Conservation (phyloP, 2,888 invertebrate species). For the Drosophila emarginata region DNA sequence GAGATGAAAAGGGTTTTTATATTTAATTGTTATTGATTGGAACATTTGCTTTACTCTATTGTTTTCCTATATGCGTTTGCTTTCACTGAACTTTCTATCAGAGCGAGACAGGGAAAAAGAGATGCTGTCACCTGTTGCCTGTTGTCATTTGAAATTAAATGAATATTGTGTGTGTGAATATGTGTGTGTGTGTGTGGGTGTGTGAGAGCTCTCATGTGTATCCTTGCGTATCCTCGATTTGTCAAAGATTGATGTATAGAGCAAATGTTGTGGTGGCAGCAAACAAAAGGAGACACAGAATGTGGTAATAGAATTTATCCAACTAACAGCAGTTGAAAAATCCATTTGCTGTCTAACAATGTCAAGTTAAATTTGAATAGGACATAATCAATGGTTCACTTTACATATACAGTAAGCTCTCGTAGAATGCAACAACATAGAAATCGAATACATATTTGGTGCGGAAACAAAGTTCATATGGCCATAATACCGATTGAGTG, state of each 20-base stretch:
- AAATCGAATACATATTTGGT: no score
- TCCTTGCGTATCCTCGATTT: conserved; percentile 1
- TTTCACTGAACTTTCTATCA: conserved; percentile 6
- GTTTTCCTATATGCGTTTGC: conserved; percentile 56
- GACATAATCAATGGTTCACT: not conserved
- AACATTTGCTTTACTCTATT: conserved; percentile 33
- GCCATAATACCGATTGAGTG: no score
- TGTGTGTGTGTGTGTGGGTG: not conserved
- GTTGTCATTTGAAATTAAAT: conserved; percentile 7
- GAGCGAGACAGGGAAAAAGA: not conserved
- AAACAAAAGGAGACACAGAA: no score
- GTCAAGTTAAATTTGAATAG: not conserved
- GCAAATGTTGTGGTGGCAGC: no score
- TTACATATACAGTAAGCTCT: not conserved
- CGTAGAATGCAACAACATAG: no score
- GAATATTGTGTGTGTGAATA: conserved; percentile 3
- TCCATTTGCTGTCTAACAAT: not conserved
- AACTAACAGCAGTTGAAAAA: not conserved
- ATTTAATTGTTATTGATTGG: conserved; percentile 61
- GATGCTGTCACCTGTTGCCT: conserved; percentile 13
- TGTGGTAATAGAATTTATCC: not conserved
- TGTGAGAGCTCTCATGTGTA: not conserved
- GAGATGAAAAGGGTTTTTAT: conserved; percentile 53
- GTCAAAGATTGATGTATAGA: conserved; percentile 4
- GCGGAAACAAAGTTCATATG: no score